Conservation (phyloP, 2,113 vertebrate genomes). For the Stegostoma tigrinum region DNA sequence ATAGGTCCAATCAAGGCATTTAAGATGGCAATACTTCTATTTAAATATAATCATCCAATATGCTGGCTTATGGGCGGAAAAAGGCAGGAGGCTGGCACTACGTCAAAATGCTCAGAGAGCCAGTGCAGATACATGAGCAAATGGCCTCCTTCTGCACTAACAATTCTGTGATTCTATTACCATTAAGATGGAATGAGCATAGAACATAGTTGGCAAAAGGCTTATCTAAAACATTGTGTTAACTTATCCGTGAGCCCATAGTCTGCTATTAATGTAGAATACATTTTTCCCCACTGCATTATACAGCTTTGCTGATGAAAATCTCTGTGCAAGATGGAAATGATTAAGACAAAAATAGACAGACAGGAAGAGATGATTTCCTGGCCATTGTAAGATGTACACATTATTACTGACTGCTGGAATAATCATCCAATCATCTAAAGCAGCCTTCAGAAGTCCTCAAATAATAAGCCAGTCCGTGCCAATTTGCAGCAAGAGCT, state of each 20-base stretch:
- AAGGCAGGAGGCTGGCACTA: too few species aligned
- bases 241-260: neutral
- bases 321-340: neutral
- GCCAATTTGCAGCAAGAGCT: neutral
- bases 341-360: neutral
- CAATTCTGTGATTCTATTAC: neutral
- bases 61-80: too few species aligned
- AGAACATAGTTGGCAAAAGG: neutral
- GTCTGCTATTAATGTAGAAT: neutral
- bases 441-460: neutral
- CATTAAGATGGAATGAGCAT: neutral
- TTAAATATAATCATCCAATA: too few species aligned
- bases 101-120: too few species aligned
- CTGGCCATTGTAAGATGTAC: neutral
- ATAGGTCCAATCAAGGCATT: too few species aligned
- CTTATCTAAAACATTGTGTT: neutral
- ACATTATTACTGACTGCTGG: neutral
- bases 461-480: neutral
- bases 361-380: neutral
- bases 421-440: neutral
- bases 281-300: neutral
- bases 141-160: too few species aligned
- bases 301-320: neutral
- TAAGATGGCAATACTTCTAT: too few species aligned
- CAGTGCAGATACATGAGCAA: too few species aligned